Base-by-base conservation (phyloP, 2,797 vertebrate genomes). In the Lerista edwardsae region DNA sequence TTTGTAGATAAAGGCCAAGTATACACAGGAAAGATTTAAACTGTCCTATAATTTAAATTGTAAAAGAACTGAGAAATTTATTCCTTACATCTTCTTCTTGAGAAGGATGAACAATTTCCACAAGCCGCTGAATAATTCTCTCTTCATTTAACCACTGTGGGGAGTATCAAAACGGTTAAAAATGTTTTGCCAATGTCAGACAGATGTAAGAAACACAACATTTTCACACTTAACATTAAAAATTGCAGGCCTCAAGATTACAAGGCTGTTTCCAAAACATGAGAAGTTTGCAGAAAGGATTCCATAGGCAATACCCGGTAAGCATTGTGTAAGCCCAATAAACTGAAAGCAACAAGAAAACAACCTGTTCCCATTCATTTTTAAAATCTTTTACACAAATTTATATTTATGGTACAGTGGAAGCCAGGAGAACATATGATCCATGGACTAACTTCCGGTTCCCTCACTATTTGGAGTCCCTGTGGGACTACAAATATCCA, bases 41-140 rank as follows among this genome's bases (percentile, higher is more conserved):
- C 10, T 61, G 75, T 31, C 31, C 69, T 25, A 39, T 39, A n/a
- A 21, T 25, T 31, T 76, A 51, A 67, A 31, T 2, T 76, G 57
- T 15, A 80, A 69, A 51, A 81, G 15, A 75, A 75, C 41, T 27
- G 25, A 59, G 27, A 81, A 69, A 47, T 47, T 27, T 19, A 71
- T 77, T 81, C 97, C 98, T 98, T 95, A 99, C 99, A 93, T 99
- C 99, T 95, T 99, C 99, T 94, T 99, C 98, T 95, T 99, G 98
- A 95, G 97, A 98, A 0, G 98, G 97, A 86, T 99, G 98, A 71
- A 99, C 97, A 88, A 99, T 98, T 93, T 99, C 98, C 92, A 99
- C 98, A 85, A 99, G 97, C 85, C 98, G 96, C 95, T 99, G 98
- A 93, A 99, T 99, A 91, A 99, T 97, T 88, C 97, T 98, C 95